Base-by-base conservation (phyloP, 2,888 invertebrate genomes). In the Chalcosyrphus nemorum region DNA sequence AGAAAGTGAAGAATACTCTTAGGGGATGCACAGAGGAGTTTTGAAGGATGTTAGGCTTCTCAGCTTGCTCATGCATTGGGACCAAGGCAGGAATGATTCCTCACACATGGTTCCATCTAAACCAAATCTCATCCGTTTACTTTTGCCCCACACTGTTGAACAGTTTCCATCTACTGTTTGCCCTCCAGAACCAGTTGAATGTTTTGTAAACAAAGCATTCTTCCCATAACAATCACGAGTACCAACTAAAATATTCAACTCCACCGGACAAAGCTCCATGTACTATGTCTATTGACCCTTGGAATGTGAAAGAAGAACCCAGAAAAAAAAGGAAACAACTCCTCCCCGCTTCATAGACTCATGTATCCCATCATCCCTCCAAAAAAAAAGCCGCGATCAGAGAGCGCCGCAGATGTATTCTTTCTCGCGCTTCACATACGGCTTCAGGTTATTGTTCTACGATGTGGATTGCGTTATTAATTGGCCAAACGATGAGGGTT, bases 381-480 rank as follows among this genome's bases (percentile, higher is more conserved):
- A n/a, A n/a, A n/a, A n/a, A n/a, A n/a, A n/a, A n/a, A n/a, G n/a
- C n/a, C n/a, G n/a, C n/a, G n/a, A n/a, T n/a, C n/a, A n/a, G n/a
- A n/a, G n/a, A n/a, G n/a, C n/a, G n/a, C n/a, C 45, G 50, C 52
- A 61, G 13, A 56, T 61, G 41, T 19, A 50, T 76, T 63, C 56
- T 47, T 74, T 47, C 63, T n/a, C n/a, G n/a, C 38, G 47, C 38
- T 75, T 61, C 21, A 41, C 38, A 68, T 50, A 78, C 38, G 54
- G 38, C 68, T 15, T 38, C 63, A 35, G 78, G 81, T 81, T 81
- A 76, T 76, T 81, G 81, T 70, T 81, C 75, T 81, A 50, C 41
- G 76, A 52, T 66, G 75, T 70, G 81, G 68, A 35, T 81, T 70
- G 81, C 50, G 63, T 81, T 81, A 63, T 75, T 76, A 81, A 81